Evolutionary conservation across 2,888 invertebrate genomes (phyloP).

Genomic region (Mythimna albipuncta): DNA sequence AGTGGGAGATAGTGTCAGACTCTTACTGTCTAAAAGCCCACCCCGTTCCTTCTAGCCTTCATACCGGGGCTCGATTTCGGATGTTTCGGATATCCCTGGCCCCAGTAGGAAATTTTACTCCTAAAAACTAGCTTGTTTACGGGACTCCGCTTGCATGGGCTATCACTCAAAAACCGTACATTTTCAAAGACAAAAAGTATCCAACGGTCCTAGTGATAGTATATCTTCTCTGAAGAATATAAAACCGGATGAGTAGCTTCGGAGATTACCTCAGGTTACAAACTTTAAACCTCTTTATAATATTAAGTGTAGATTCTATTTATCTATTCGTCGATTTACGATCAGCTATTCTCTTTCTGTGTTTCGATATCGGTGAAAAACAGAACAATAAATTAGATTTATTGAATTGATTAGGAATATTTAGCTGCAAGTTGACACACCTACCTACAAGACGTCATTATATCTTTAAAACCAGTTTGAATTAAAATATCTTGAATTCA

Average conservation of each 20-base stretch:
- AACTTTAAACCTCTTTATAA: not conserved
- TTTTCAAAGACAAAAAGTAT: not conserved
- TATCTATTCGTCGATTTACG: not conserved
- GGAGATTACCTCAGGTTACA: not conserved
- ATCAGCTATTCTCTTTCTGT: not conserved
- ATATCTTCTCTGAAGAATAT: too few relatives aligned
- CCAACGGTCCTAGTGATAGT: too few relatives aligned
- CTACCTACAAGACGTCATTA: not conserved
- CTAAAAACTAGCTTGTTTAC: not conserved
- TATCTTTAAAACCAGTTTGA: slow-evolving; percentile 13
- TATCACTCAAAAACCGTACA: not conserved
- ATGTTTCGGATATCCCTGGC: too few relatives aligned
- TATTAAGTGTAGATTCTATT: not conserved
- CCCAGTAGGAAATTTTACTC: not conserved
- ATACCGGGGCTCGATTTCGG: too few relatives aligned
- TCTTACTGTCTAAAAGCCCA: too few relatives aligned
- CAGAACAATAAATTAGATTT: slow-evolving; percentile 22
- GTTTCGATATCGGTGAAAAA: slow-evolving; percentile 1
- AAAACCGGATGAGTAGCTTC: too few relatives aligned
- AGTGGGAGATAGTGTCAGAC: too few relatives aligned
- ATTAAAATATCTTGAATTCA: not conserved
- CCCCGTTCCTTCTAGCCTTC: too few relatives aligned
- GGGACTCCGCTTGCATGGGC: not conserved
- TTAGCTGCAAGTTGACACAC: not conserved
- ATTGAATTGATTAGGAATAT: slow-evolving; percentile 16